Conservation (phyloP, 1,140 invertebrate genomes). For the Piezodorus guildinii region DNA sequence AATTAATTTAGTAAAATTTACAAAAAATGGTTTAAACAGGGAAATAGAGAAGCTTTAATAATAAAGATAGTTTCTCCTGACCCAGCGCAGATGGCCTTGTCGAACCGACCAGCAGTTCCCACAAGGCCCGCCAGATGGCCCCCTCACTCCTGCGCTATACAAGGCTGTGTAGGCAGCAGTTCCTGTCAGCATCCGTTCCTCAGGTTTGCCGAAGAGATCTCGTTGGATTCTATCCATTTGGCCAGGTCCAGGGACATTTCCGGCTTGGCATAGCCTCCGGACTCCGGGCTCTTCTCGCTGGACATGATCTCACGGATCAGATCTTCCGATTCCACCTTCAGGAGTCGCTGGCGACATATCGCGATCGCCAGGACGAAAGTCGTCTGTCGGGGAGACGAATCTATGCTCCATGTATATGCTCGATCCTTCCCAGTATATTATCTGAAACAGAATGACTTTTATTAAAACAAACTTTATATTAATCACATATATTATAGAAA, state of each 20-base stretch:
- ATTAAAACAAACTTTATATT: too few relatives aligned
- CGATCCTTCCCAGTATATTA: slow-evolving; percentile 74
- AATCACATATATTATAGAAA: too few relatives aligned
- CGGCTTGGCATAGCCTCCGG: slow-evolving; percentile 37
- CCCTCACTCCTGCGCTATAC: background rate
- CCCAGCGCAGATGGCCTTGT: too few relatives aligned
- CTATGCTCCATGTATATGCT: slow-evolving; percentile 77
- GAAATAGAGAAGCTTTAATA: too few relatives aligned
- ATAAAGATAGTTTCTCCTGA: too few relatives aligned
- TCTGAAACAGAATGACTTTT: slow-evolving; percentile 33
- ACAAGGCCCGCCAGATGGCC: background rate
- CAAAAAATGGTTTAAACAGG: too few relatives aligned
- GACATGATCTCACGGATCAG: slow-evolving; percentile 37
- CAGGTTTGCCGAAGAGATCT: slow-evolving; percentile 49
- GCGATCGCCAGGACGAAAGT: slow-evolving; percentile 72
- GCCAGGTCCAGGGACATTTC: slow-evolving; percentile 45
- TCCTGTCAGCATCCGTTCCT: slow-evolving; percentile 35
- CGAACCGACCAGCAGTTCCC: background rate
- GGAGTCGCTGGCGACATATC: slow-evolving; percentile 58
- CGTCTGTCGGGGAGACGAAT: slow-evolving; percentile 61
- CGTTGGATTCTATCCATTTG: slow-evolving; percentile 55
- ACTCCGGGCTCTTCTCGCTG: slow-evolving; percentile 30
- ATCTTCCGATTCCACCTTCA: slow-evolving; percentile 53
- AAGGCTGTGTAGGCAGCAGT: background rate
- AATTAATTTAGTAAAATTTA: too few relatives aligned